These are phyloP conservation scores for Nymphalis urticae DNA, from an alignment of 2,888 invertebrate genomes.

Conservation along the genomic window DNA sequence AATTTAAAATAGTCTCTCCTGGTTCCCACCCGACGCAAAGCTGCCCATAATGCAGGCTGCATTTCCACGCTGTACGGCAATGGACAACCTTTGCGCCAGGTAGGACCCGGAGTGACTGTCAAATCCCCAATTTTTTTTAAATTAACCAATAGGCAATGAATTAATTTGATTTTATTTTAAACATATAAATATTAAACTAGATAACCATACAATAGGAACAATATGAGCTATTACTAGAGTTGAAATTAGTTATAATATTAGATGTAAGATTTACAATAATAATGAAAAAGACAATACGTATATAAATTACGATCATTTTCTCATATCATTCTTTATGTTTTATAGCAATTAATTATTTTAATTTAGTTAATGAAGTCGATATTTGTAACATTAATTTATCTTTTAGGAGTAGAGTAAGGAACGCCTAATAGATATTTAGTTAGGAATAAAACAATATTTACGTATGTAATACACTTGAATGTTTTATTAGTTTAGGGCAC, in stretches of 20 bases:
- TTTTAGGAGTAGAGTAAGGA: conserved; percentile 33
- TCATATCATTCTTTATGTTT: conserved; percentile 59
- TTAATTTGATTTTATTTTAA: background rate
- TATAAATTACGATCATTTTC: conserved; percentile 67
- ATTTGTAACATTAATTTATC: conserved; percentile 21
- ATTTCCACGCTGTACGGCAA: too few species aligned
- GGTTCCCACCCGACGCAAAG: too few species aligned
- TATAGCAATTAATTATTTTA: conserved; percentile 39
- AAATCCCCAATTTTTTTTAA: too few species aligned
- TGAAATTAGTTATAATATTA: conserved; percentile 57
- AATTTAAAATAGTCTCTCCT: too few species aligned
- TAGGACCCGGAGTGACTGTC: too few species aligned
- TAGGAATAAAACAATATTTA: conserved; percentile 25
- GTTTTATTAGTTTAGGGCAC: background rate
- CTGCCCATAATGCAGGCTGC: too few species aligned
- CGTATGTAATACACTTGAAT: background rate
- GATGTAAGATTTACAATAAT: conserved; percentile 40
- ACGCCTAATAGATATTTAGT: conserved; percentile 34
- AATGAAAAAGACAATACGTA: conserved; percentile 78
- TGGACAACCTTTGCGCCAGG: too few species aligned
- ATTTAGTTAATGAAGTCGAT: conserved; percentile 35
- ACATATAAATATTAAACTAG: background rate
- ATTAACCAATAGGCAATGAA: background rate
- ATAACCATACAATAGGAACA: conserved; percentile 32
- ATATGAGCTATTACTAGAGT: conserved; percentile 36